Percentiles rank a stretch among this genome's conserved stretches.
These are phyloP conservation scores for Hippocampus barbouri DNA, from an alignment of 2,113 vertebrate species.

Conservation along the genomic window DNA sequence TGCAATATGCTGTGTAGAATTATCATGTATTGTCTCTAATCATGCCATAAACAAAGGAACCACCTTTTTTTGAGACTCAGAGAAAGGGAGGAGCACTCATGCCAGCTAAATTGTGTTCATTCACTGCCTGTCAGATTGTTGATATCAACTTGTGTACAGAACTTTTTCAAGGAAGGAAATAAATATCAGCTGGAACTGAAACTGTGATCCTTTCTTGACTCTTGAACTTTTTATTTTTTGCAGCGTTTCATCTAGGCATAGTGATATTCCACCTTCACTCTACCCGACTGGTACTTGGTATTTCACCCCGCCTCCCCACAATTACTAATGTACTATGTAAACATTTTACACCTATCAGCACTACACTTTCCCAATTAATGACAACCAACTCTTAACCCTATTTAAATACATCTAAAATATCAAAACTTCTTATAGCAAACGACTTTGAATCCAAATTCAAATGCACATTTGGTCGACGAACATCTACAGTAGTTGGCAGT, in stretches of 20 bases:
- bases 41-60: constrained; percentile 81
- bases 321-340: too few species aligned
- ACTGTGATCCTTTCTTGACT: constrained; percentile 66
- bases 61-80: constrained; percentile 66
- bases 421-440: neutral
- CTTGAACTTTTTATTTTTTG: constrained; percentile 6
- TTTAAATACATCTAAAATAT: neutral
- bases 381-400: neutral
- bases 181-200: constrained; percentile 99
- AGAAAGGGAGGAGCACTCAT: constrained; percentile 73
- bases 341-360: neutral
- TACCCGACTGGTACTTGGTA: too few species aligned
- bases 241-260: neutral
- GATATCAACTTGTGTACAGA: constrained; percentile 99
- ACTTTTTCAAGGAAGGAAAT: constrained; percentile 97
- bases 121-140: constrained; percentile 99
- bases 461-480: neutral
- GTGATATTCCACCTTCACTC: neutral
- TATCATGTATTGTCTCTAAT: constrained; percentile 83
- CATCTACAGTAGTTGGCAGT: neutral
- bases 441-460: neutral
- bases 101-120: constrained; percentile 96
- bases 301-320: too few species aligned
- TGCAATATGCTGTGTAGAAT: constrained; percentile 99
- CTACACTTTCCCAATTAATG: neutral